Base-by-base conservation (phyloP, 2,797 vertebrate species). In the Anisognathus igniventris region DNA sequence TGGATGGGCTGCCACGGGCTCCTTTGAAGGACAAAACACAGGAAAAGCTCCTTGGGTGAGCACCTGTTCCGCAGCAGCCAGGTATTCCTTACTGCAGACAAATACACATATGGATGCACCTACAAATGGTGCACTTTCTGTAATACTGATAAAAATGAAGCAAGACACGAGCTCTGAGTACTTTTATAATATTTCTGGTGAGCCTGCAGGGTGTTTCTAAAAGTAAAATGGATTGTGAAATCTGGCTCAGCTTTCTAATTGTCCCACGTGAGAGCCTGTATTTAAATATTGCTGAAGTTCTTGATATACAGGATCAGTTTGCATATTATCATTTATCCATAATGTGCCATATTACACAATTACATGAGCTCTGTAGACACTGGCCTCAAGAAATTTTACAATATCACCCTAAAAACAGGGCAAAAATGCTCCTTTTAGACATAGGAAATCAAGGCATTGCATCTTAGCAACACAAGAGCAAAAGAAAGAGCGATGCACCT, bases 381-480 rank as follows among this genome's bases (percentile, higher is more conserved):
- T 27, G 28, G 54, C 28, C 62, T 78, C n/a, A 54, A 68, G 45
- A 90, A 74, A 83, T 71, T 53, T 39, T 67, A 68, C 51, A 76
- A 0, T 9, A 18, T 11, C 33, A n/a, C 37, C 13, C 39, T 7
- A 11, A 35, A 35, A 33, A n/a, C 86, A 66, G 10, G 31, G 28
- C 2, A 35, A 30, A 77, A 77, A 3, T 0, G 1, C 6, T 37
- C 14, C 27, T 81, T 88, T 75, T 27, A 56, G 79, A 42, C 19
- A 25, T 0, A 0, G 8, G 35, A 39, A 74, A 90, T 8, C 0
- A 3, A 77, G 37, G 31, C 9, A 53, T 3, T 6, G 9, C 28
- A 23, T 30, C 51, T 68, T 11, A 51, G 9, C 24, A 33, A n/a
- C 2, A 39, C 72, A 57, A 44, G 0, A 47, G 39, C 39, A 28